phyloP scores from a whole-genome alignment of 2,888 invertebrate genomes.

The Bimastos eiseni region DNA sequence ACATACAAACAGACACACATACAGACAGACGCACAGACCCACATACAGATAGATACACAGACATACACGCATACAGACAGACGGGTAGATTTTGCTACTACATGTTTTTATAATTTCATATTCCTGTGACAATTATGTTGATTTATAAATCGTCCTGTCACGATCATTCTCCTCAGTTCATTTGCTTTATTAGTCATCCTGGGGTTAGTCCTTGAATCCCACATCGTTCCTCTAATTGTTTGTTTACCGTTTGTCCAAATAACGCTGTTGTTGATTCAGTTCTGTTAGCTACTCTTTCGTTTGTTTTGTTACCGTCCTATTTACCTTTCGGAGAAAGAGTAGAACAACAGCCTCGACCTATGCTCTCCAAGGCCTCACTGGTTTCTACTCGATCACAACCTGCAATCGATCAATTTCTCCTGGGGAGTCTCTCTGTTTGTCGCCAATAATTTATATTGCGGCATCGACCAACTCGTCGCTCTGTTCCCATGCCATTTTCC shows the following conservation, averaged over 20 bases:
- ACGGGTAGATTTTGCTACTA: neutral
- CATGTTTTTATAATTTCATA: neutral
- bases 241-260: neutral
- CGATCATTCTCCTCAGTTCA: neutral
- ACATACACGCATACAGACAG: neutral
- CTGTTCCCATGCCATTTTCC: too few species aligned
- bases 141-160: neutral
- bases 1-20: too few species aligned
- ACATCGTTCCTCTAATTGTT: neutral
- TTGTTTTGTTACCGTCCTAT: neutral
- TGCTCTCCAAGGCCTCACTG: neutral
- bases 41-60: neutral
- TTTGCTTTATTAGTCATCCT: neutral
- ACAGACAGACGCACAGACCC: too few species aligned
- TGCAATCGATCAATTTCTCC: neutral
- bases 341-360: neutral
- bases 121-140: neutral
- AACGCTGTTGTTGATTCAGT: neutral
- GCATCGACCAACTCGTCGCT: neutral
- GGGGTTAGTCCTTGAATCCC: too few species aligned
- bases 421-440: neutral
- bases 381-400: neutral
- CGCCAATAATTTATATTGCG: neutral
- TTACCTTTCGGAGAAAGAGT: neutral
- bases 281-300: neutral